Base-by-base conservation (phyloP, 2,797 vertebrate species). In the Sarcophilus harrisii region DNA sequence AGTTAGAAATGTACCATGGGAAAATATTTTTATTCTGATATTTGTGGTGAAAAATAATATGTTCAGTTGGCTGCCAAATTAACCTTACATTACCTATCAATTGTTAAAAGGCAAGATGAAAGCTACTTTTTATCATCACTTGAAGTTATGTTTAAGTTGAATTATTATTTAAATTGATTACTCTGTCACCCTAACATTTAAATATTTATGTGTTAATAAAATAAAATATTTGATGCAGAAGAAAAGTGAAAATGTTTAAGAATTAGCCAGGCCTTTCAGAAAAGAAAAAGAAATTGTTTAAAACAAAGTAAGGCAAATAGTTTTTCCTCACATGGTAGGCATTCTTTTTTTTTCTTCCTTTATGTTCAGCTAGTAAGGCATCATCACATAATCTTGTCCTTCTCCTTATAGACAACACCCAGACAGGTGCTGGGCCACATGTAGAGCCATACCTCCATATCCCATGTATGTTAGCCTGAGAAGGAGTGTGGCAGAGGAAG, bases 401-500 rank as follows among this genome's bases (percentile, higher is more conserved):
- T 96, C 66, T 58, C 32, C 9, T 0, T 60, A 5, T 92, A 55
- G 54, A 55, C 54, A 55, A 55, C 9, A 55, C 8, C 9, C 54
- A 55, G 54, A 55, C 32, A 14, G n/a, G 45, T 93, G 52, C 90
- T 52, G 54, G 97, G 91, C 95, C 97, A 96, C 97, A 96, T 95
- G 97, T 57, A 96, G 93, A 95, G 92, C 24, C 66, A 5, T 32
- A 90, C 57, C 93, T 24, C 4, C 45, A 87, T 87, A 87, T 21
- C 10, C 18, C 38, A 21, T 28, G 54, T 91, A 93, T 96, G 62
- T 95, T 57, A 96, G 27, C 52, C 90, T 73, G 58, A 81, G 14
- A 49, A 87, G 91, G 95, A 91, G 57, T 94, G 90, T 92, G 95
- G 94, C 89, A 90, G 89, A 93, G 92, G 95, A 95, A 94, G 58